phyloP scores from a whole-genome alignment of 1,140 invertebrate species.

The Protaetia brevitarsis region DNA sequence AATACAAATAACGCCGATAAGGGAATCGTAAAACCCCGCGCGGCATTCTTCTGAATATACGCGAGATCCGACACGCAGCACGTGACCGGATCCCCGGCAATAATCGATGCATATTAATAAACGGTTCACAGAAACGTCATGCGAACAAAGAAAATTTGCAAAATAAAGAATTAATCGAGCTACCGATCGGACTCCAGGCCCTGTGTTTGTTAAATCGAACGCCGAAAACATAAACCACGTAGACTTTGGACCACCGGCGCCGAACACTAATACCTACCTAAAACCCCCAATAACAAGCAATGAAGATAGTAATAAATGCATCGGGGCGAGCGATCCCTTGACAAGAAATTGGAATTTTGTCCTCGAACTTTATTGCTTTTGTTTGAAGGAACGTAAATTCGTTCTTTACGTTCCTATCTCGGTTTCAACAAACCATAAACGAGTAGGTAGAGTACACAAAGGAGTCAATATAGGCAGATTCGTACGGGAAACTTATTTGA shows the following conservation, averaged over 20 bases:
- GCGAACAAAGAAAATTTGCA: slow-evolving; percentile 18
- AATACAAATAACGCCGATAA: neutral
- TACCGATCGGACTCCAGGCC: neutral
- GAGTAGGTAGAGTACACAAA: neutral
- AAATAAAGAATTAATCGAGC: neutral
- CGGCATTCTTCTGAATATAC: slow-evolving; percentile 7
- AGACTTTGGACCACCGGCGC: neutral
- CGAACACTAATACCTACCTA: slow-evolving; percentile 2
- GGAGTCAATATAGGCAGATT: too few relatives aligned
- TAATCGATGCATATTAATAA: slow-evolving; percentile 22
- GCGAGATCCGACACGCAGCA: slow-evolving; percentile 14
- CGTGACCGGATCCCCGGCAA: slow-evolving; percentile 15
- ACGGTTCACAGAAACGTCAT: slow-evolving; percentile 12
- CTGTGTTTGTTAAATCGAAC: neutral
- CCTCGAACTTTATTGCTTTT: neutral
- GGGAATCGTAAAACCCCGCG: slow-evolving; percentile 13
- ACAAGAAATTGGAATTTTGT: neutral
- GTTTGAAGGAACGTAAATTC: neutral
- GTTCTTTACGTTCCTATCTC: neutral
- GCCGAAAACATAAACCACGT: slow-evolving; percentile 8
- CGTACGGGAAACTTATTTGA: too few relatives aligned
- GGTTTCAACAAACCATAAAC: neutral
- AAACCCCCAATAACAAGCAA: slow-evolving; percentile 2
- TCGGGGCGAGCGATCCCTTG: neutral
- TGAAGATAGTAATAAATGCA: slow-evolving; percentile 11